Evolutionary conservation across 2,113 vertebrate genomes (phyloP).

Genomic region (Heloderma charlesbogerti): DNA sequence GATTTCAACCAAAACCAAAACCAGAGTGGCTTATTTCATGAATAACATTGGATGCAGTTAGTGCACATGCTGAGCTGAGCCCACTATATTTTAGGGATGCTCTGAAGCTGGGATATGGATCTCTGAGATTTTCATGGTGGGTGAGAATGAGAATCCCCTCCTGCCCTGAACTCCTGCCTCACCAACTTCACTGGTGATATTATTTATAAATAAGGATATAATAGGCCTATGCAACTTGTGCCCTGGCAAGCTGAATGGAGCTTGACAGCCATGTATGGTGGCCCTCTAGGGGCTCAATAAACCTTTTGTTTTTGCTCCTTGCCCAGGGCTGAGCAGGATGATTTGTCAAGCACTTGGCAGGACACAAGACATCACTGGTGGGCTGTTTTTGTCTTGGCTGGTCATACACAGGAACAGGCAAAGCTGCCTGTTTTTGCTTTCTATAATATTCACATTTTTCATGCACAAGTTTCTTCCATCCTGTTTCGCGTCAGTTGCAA

Average conservation of each 20-base stretch:
- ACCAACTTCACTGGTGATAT: background rate
- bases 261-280: background rate
- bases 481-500: no score
- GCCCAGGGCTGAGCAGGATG: background rate
- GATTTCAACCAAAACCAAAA: background rate
- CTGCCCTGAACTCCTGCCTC: background rate
- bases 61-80: fast-evolving
- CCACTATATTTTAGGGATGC: background rate
- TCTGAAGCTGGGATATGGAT: background rate
- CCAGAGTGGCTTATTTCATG: fast-evolving
- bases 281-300: background rate
- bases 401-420: background rate
- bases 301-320: background rate
- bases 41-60: slow-evolving; percentile 14
- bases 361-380: background rate
- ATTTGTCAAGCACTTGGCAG: background rate
- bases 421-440: no score
- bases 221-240: background rate
- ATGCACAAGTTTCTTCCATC: no score
- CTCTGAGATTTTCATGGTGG: background rate
- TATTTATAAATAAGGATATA: background rate
- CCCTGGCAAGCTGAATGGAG: no score
- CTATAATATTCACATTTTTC: no score
- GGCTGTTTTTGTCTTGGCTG: background rate
- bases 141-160: background rate